Base-by-base conservation (phyloP, 2,797 vertebrate species). In the Phataginus tricuspis region DNA sequence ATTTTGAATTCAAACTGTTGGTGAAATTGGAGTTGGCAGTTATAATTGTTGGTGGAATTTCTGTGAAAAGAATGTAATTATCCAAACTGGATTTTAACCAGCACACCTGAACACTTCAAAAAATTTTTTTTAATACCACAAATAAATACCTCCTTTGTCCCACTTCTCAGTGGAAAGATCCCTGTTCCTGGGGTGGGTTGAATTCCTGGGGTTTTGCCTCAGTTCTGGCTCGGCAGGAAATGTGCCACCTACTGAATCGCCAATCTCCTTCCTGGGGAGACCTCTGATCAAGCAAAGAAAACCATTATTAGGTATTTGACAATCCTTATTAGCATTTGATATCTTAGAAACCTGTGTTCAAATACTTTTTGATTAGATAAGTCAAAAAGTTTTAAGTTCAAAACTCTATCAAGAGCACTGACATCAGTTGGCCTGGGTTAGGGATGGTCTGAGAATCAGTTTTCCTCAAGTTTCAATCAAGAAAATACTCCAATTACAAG, bases 71-170 rank as follows among this genome's bases (percentile, higher is more conserved):
- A 97, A 96, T 84, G 61, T 75, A 95, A 96, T 97, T 97, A 96
- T 97, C 80, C 86, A 97, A 96, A 97, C 82, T 97, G 78, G 78
- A 98, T 98, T 97, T 97, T 96, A 97, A 97, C 92, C 82, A 92
- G 92, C 88, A 95, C 95, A 97, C 92, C 96, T 97, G 92, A 97
- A 83, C 29, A 97, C 68, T 96, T 90, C 63, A 94, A 97, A 97
- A 90, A 31, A 71, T 11, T 79, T 61, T 63, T 84, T 96, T 94
- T 96, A 96, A 97, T 91, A 91, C 94, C 64, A 93, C 89, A 96
- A 96, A 94, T 97, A 98, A 97, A 96, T 83, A 95, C 77, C 55
- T 96, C 49, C 57, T 97, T 97, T 94, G 92, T 98, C 59, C 83
- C 12, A 68, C 61, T 92, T 88, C 86, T 91, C 53, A 96, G 86